Conservation (phyloP, 2,797 vertebrate genomes). For the Anableps anableps region DNA sequence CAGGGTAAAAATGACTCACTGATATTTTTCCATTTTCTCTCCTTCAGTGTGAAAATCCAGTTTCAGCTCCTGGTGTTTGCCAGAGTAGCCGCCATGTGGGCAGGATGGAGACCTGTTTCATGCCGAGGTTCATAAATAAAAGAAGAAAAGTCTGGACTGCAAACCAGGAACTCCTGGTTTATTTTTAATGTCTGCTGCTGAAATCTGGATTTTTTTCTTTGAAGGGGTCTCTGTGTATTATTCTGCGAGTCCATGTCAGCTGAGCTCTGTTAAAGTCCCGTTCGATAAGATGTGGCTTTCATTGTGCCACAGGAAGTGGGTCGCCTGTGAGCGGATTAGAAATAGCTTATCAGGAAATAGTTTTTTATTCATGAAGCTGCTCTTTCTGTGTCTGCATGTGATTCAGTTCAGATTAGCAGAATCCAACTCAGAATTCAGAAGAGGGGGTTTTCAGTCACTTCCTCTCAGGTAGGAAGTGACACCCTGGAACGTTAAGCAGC, state of each 20-base stretch:
- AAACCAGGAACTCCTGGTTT: not conserved
- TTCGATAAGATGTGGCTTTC: constrained; percentile 10
- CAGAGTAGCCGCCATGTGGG: not conserved
- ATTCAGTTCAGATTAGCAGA: constrained; percentile 14
- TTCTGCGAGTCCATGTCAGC: not conserved
- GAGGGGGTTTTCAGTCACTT: constrained; percentile 14
- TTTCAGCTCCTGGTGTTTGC: not conserved
- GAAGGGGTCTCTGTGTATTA: not conserved
- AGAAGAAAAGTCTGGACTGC: not conserved
- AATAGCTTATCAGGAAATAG: constrained; percentile 1
- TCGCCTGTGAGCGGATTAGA: not conserved
- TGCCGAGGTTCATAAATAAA: constrained; percentile 6
- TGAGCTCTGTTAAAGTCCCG: constrained; percentile 6
- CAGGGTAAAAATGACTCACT: too few species aligned
- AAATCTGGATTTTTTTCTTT: not conserved
- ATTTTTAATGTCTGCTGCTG: not conserved
- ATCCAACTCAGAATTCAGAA: not conserved
- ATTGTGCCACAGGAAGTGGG: constrained; percentile 4
- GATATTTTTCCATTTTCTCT: not conserved
- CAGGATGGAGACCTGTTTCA: not conserved
- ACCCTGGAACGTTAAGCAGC: constrained; percentile 7
- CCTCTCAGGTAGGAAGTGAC: constrained; percentile 8
- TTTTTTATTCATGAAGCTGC: constrained; percentile 1
- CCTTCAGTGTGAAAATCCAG: not conserved
- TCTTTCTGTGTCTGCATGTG: constrained; percentile 13